These are phyloP conservation scores for Pyrrhosoma nymphula DNA, from an alignment of 2,888 invertebrate genomes.

Conservation along the genomic window DNA sequence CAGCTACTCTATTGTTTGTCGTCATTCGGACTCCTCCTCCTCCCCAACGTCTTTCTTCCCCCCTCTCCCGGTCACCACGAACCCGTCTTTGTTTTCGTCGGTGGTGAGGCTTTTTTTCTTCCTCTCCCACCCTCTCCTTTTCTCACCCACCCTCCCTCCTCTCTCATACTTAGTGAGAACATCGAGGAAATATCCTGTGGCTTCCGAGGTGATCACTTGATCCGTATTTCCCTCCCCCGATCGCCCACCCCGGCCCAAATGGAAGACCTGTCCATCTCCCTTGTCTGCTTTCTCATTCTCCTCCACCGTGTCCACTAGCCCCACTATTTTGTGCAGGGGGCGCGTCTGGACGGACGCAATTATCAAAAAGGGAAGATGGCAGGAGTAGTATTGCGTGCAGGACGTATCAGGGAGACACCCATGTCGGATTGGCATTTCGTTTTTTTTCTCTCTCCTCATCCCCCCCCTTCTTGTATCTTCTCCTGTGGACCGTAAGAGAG, in stretches of 20 bases:
- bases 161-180: not conserved
- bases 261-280: not conserved
- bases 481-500: not conserved
- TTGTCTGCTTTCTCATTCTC: not conserved
- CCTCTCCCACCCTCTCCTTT: not conserved
- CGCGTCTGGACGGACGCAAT: not conserved
- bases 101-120: not conserved
- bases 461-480: not conserved
- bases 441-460: not conserved
- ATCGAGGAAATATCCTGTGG: slow-evolving; percentile 22
- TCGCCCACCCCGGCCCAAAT: not conserved
- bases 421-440: not conserved
- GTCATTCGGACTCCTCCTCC: not conserved
- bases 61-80: not conserved
- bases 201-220: slow-evolving; percentile 27
- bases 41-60: not conserved
- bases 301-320: not conserved
- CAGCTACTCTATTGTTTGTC: slow-evolving; percentile 22
- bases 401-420: not conserved
- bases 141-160: not conserved
- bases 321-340: not conserved
- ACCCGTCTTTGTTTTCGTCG: not conserved
- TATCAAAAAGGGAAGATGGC: slow-evolving; percentile 1
- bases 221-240: not conserved
- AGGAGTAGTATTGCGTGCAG: slow-evolving; percentile 36